A percentile compares a stretch with the other conserved stretches of the same genome.
Evolutionary conservation across 1,140 invertebrate species (phyloP).

Genomic region (Atopsyche davidsoni): DNA sequence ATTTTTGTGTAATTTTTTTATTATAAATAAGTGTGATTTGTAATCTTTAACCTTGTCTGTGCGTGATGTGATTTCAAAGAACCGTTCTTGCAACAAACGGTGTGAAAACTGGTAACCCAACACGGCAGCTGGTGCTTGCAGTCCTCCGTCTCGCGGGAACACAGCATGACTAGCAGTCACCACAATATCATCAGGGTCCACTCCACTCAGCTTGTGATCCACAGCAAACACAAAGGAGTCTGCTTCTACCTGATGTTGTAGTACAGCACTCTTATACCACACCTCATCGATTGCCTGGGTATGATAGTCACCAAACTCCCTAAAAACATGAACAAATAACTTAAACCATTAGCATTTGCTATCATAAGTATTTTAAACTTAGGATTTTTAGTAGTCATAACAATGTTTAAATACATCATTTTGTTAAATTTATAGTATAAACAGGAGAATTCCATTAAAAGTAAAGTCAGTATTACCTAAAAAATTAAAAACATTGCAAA

Average conservation of each 20-base stretch:
- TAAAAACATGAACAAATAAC: no score
- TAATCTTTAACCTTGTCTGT: conserved; percentile 14
- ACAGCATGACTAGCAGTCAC: conserved; percentile 81
- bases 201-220: conserved; percentile 57
- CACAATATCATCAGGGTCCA: conserved; percentile 49
- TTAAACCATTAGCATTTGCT: no score
- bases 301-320: conserved; percentile 73
- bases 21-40: no score
- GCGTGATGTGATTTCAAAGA: conserved; percentile 62
- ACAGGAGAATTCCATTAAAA: not conserved
- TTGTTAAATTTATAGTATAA: not conserved
- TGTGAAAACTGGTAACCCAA: conserved; percentile 80
- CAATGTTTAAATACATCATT: not conserved
- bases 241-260: conserved; percentile 71
- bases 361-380: no score
- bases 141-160: conserved; percentile 70
- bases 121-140: conserved; percentile 78
- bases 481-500: no score
- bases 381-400: not conserved
- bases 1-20: no score
- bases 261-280: conserved; percentile 87
- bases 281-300: conserved; percentile 79
- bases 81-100: conserved; percentile 56
- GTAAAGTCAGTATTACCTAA: no score
- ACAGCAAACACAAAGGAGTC: conserved; percentile 74